Conservation (phyloP, 2,888 invertebrate species). For the Dicyrtomina minuta region DNA sequence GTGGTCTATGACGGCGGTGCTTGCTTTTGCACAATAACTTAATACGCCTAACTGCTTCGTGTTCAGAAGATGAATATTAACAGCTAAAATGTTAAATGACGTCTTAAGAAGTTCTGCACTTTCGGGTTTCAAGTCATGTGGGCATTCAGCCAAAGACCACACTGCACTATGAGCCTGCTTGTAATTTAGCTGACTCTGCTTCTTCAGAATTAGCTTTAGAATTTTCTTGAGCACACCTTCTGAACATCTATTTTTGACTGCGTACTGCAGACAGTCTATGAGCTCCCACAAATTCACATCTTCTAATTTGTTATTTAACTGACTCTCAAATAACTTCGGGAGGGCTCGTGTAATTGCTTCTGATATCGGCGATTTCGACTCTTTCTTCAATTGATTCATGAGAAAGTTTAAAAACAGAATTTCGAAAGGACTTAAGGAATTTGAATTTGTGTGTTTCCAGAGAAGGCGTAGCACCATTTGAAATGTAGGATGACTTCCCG, state of each 20-base stretch:
- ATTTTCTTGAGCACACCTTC: slow-evolving; percentile 62
- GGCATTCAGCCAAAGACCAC: slow-evolving; percentile 62
- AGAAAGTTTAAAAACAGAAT: slow-evolving; percentile 67
- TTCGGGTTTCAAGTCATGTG: slow-evolving; percentile 55
- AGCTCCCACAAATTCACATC: slow-evolving; percentile 61
- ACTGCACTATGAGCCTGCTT: slow-evolving; percentile 61
- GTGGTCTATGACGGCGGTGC: slow-evolving; percentile 55
- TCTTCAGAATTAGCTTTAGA: slow-evolving; percentile 58
- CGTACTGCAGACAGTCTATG: slow-evolving; percentile 62
- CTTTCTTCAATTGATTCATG: slow-evolving; percentile 55
- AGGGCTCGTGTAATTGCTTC: slow-evolving; percentile 67
- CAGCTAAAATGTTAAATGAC: slow-evolving; percentile 31
- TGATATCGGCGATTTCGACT: slow-evolving; percentile 59
- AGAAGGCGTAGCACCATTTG: slow-evolving; percentile 68
- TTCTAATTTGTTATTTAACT: slow-evolving; percentile 64
- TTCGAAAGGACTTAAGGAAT: slow-evolving; percentile 64
- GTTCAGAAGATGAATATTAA: slow-evolving; percentile 57
- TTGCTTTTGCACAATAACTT: slow-evolving; percentile 60
- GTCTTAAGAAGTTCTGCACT: slow-evolving; percentile 32
- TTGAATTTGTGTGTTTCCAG: slow-evolving; percentile 64
- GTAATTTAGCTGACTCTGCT: slow-evolving; percentile 57
- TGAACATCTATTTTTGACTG: slow-evolving; percentile 60
- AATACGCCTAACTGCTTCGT: slow-evolving; percentile 61
- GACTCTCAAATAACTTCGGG: slow-evolving; percentile 68
- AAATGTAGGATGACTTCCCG: slow-evolving; percentile 63